Conservation (phyloP, 2,113 vertebrate genomes). For the Neolamprologus ventralis region DNA sequence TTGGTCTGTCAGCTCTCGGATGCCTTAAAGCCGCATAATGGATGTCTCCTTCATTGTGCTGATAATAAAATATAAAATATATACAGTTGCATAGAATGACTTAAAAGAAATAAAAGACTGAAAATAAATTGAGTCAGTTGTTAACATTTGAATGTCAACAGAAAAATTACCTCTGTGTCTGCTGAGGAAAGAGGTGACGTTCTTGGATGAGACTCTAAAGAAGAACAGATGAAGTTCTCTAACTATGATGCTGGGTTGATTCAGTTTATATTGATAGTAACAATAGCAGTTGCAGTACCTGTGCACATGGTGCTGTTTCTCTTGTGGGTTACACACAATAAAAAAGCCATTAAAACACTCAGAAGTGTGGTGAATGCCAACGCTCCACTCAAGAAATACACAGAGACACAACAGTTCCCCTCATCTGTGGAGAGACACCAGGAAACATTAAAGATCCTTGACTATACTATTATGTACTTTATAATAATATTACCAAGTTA, state of each 20-base stretch:
- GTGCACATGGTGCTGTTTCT: not conserved
- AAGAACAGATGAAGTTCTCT: not conserved
- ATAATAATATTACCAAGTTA: not conserved
- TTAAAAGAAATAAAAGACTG: not conserved
- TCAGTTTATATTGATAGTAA: not conserved
- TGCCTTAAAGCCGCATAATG: not conserved
- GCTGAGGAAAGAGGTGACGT: not conserved
- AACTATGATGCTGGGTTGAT: not conserved
- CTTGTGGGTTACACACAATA: not conserved
- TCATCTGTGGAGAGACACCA: not conserved
- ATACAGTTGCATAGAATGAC: fast-evolving
- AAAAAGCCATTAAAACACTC: not conserved
- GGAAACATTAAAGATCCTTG: not conserved
- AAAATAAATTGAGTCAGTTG: not conserved
- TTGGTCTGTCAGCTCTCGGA: not conserved
- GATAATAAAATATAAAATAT: not conserved
- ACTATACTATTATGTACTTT: fast-evolving
- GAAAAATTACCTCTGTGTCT: not conserved
- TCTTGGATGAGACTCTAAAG: not conserved
- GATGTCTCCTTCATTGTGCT: not conserved
- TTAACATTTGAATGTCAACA: not conserved
- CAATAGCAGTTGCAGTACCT: not conserved
- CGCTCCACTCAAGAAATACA: not conserved
- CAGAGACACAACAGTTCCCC: not conserved
- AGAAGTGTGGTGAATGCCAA: not conserved